These are phyloP conservation scores for Digitonthophagus gazella DNA, from an alignment of 2,888 invertebrate genomes.

Conservation along the genomic window DNA sequence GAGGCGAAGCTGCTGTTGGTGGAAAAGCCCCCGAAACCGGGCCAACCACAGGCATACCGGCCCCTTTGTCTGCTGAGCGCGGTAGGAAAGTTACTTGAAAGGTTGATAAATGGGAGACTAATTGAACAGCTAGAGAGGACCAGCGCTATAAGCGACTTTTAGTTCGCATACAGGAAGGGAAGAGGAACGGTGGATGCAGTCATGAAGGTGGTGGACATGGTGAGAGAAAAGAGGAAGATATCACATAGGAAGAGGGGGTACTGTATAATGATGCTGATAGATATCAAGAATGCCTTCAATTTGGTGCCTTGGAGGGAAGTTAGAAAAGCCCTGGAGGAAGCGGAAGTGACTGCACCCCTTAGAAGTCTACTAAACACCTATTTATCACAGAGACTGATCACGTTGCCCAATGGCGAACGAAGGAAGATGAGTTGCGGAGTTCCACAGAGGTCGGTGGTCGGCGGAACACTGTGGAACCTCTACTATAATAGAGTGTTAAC, in stretches of 20 bases:
- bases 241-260: background rate
- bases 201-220: background rate
- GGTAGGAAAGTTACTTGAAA: background rate
- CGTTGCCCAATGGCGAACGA: background rate
- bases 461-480: background rate
- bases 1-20: background rate
- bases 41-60: background rate
- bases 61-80: background rate
- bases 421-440: background rate
- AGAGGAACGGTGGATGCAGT: background rate
- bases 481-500: background rate
- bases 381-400: background rate
- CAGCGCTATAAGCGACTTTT: background rate
- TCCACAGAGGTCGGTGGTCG: background rate
- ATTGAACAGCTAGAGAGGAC: background rate
- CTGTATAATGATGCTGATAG: background rate
- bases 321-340: background rate
- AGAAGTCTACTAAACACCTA: background rate
- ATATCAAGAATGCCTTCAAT: background rate
- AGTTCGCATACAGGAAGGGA: background rate
- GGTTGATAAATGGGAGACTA: background rate
- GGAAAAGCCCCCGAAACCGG: conserved; percentile 1
- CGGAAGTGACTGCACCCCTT: background rate
- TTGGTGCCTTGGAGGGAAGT: background rate
- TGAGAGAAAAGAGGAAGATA: background rate